A percentile compares a stretch with the other conserved stretches of the same genome.
phyloP scores from a whole-genome alignment of 2,113 vertebrate genomes.

The Sclerurus mexicanus region DNA sequence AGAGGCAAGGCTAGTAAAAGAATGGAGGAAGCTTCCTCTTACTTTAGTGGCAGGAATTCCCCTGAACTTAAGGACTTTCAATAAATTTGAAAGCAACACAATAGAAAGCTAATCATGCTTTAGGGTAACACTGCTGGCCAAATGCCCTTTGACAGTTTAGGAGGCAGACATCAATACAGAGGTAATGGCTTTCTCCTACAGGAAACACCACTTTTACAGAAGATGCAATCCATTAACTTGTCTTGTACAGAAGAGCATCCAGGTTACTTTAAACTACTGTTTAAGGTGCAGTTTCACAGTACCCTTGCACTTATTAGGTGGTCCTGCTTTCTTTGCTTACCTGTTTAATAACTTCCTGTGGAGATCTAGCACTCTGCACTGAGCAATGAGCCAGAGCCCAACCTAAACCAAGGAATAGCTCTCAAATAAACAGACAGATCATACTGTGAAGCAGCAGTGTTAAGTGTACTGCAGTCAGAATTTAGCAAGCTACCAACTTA shows the following conservation, averaged over 20 bases:
- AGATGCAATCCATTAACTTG: background rate
- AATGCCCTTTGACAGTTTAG: background rate
- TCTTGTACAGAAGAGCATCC: background rate
- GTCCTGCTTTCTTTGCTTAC: background rate
- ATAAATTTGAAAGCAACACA: background rate
- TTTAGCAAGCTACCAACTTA: background rate
- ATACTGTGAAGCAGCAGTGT: background rate
- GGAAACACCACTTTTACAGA: background rate
- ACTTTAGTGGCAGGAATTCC: background rate
- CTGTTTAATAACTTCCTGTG: background rate
- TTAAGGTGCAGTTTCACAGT: background rate
- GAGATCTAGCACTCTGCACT: background rate
- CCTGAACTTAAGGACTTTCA: background rate
- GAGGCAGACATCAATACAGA: background rate
- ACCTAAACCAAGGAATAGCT: background rate
- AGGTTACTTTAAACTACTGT: background rate
- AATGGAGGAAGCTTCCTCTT: background rate
- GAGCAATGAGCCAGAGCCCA: background rate
- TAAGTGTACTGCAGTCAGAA: background rate
- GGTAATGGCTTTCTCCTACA: background rate
- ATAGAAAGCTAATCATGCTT: background rate
- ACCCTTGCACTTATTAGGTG: background rate
- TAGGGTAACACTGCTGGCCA: background rate
- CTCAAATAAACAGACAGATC: background rate
- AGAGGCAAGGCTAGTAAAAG: background rate